Evolutionary conservation across 2,797 vertebrate species (phyloP).

Genomic region (Anomalospiza imberbis): DNA sequence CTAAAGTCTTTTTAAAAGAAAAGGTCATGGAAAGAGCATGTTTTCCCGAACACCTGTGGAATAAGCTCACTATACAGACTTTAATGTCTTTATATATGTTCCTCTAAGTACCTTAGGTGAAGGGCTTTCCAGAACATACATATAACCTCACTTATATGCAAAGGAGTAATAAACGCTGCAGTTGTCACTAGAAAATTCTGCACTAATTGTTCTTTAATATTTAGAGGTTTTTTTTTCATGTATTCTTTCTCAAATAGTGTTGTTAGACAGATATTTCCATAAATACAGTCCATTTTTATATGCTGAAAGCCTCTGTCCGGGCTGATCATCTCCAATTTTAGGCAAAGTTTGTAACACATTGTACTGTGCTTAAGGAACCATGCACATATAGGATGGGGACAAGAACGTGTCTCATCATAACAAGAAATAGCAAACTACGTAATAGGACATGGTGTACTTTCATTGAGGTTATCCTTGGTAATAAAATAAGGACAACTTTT

Average conservation of each 20-base stretch:
- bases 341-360: background rate
- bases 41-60: background rate
- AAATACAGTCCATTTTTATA: background rate
- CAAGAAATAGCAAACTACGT: background rate
- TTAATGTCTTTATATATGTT: background rate
- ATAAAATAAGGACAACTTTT: background rate
- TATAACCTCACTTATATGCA: background rate
- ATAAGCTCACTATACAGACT: background rate
- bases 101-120: background rate
- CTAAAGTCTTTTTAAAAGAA: background rate
- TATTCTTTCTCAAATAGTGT: background rate
- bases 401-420: background rate
- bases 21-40: background rate
- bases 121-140: background rate
- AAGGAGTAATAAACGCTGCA: background rate
- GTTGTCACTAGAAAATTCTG: background rate
- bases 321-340: background rate
- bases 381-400: accelerated
- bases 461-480: background rate
- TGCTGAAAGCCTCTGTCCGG: background rate
- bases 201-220: background rate
- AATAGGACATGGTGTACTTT: background rate
- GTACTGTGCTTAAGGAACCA: background rate
- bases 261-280: background rate
- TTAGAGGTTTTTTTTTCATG: background rate